Evolutionary conservation across 2,113 vertebrate genomes (phyloP).

Genomic region (Myrmecobius fasciatus): DNA sequence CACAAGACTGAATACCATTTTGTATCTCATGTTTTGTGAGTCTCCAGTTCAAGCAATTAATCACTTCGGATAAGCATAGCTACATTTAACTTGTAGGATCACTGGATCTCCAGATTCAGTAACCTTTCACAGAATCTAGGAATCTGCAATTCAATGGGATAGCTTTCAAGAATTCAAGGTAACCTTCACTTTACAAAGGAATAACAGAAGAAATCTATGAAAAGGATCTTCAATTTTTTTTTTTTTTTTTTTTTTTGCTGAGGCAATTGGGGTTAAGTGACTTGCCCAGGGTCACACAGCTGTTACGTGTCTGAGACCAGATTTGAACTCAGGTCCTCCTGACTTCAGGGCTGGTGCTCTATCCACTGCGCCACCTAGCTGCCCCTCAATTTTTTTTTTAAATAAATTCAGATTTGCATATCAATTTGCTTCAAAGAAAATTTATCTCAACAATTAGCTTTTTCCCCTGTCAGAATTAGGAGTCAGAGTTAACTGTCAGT

Average conservation of each 20-base stretch:
- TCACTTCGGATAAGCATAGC: not conserved
- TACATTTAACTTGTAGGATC: not conserved
- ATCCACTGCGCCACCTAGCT: too few relatives aligned
- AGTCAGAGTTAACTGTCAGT: too few relatives aligned
- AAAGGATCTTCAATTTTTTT: not conserved
- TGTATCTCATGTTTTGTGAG: not conserved
- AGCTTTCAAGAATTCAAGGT: not conserved
- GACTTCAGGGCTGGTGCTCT: too few relatives aligned
- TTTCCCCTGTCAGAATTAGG: not conserved
- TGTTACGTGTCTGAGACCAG: too few relatives aligned
- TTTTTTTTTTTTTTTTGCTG: too few relatives aligned
- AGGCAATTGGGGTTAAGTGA: too few relatives aligned
- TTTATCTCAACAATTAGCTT: not conserved
- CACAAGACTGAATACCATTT: not conserved
- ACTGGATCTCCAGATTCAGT: not conserved
- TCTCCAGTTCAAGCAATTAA: not conserved
- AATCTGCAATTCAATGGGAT: not conserved
- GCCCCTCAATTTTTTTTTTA: too few relatives aligned
- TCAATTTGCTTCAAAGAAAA: too few relatives aligned
- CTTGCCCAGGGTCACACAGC: too few relatives aligned
- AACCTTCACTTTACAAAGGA: not conserved
- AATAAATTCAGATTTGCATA: too few relatives aligned
- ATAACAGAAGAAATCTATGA: not conserved
- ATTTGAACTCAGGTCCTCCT: too few relatives aligned
- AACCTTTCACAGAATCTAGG: not conserved